Evolutionary conservation across 2,797 vertebrate genomes (phyloP), one percentile per base, ranked within the genome.

Genomic region (Parauchenoglanis punctatus): DNA sequence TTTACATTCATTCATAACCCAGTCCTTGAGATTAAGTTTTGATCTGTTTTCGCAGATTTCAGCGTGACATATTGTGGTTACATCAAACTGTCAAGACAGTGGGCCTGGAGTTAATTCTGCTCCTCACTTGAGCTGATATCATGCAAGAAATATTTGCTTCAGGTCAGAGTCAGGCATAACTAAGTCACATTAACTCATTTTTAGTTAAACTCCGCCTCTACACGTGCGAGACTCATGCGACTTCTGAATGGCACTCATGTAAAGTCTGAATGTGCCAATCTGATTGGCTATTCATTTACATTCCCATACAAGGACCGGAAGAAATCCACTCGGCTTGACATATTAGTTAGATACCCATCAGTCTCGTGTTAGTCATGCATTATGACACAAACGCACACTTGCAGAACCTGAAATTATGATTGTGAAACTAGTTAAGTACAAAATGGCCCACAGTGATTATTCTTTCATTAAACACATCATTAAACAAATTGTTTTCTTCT

Each of bases 401-500:
- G 40, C 70, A 25, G 40, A 23, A 73, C 20, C 11, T 46, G 40
- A 46, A 20, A 46, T 73, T 46, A 46, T 73, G 10, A 73, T 12
- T 73, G 70, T 46, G 20, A 73, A 73, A 46, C 10, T 73, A 46
- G 25, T 46, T 23, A 46, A 73, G 70, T 73, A 46, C 40, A 46
- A 44, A 73, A 46, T 73, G 70, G 70, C 70, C 12, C 70, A 25
- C 3, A 73, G 70, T 46, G 70, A 73, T 73, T 73, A 46, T 7
- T 25, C 23, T n/a, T 75, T 75, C 23, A 75, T 75, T 75, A 75
- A 49, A 75, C 44, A 75, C 72, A 75, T 7, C 72, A 75, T 75
- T 75, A 49, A 75, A 75, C 44, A 75, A n/a, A 49, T 49, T 49
- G 11, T n/a, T 75, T 75, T 75, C 12, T 75, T 75, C 44, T 46